These are phyloP conservation scores for Kradibia gibbosae DNA, from an alignment of 1,140 invertebrate genomes.

Conservation along the genomic window DNA sequence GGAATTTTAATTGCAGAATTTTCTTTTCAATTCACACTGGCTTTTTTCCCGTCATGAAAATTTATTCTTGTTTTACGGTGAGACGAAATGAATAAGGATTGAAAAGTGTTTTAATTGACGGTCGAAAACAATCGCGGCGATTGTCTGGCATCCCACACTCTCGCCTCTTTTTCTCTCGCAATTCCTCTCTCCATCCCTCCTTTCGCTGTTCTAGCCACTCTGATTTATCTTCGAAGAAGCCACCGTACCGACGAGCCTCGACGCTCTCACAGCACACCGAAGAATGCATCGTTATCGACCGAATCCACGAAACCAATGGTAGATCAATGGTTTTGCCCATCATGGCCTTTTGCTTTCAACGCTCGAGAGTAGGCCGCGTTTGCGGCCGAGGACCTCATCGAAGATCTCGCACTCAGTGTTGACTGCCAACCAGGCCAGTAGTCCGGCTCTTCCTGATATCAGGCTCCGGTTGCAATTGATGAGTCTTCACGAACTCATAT, in stretches of 20 bases:
- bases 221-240: constrained; percentile 67
- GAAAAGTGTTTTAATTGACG: background rate
- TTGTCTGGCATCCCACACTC: background rate
- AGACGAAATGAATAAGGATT: too few relatives aligned
- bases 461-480: constrained; percentile 73
- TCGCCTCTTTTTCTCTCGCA: too few relatives aligned
- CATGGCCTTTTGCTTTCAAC: too few relatives aligned
- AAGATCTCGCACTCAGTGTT: too few relatives aligned
- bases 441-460: constrained; percentile 74
- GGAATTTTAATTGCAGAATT: background rate
- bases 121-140: background rate
- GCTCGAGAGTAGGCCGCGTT: too few relatives aligned
- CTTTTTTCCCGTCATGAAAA: background rate
- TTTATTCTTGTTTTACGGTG: background rate
- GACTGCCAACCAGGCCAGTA: too few relatives aligned
- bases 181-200: background rate
- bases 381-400: too few relatives aligned
- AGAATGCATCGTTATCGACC: too few relatives aligned
- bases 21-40: background rate
- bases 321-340: too few relatives aligned
- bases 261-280: constrained; percentile 72
- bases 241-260: constrained; percentile 72
- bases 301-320: too few relatives aligned
- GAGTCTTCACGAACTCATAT: too few relatives aligned
- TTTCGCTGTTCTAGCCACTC: background rate